Base-by-base conservation (phyloP, 2,113 vertebrate genomes). In the Sclerurus mexicanus region DNA sequence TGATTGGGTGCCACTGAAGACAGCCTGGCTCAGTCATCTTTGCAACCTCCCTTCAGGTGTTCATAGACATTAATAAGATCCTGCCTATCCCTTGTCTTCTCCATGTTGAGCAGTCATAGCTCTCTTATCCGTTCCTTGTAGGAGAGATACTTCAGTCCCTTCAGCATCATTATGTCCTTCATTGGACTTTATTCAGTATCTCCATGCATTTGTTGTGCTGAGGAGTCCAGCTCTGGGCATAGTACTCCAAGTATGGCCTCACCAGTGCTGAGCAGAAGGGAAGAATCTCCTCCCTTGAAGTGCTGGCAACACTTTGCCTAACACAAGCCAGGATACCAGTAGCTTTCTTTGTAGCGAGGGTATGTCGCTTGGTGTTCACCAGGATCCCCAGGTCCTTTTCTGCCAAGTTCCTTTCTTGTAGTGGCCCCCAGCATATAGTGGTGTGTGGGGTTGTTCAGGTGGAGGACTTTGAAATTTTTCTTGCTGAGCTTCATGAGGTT, bases 241-340 rank as follows among this genome's bases (percentile, higher is more conserved):
- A 14, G 10, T 53, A 52, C 10, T 77, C 53, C 10, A 46, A 22
- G 7, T 31, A 33, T 73, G 75, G 35, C 35, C 31, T 46, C 15
- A 35, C 17, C 10, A 19, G 24, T 72, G 63, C 58, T 81, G 50
- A 49, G n/a, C 9, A 24, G 74, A 59, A 44, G 20, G 12, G 7
- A 44, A 35, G 52, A 20, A 30, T 39, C 15, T 50, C 44, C 13
- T 69, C 13, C 46, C 14, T 16, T 72, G 24, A 24, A 8, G 10
- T 66, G 21, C 58, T 67, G 52, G 33, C 28, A 69, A 13, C n/a
- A 35, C 31, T 31, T 55, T 60, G 63, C 46, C 46, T 60, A 44
- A 35, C 8, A 6, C 21, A 76, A 39, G 40, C 50, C 44, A 66
- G 55, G n/a, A 14, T 58, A 37, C 13, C 0, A 0, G 19, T 23